These are phyloP conservation scores for Scaptomyza hsui DNA, from an alignment of 1,140 invertebrate genomes.

Conservation along the genomic window DNA sequence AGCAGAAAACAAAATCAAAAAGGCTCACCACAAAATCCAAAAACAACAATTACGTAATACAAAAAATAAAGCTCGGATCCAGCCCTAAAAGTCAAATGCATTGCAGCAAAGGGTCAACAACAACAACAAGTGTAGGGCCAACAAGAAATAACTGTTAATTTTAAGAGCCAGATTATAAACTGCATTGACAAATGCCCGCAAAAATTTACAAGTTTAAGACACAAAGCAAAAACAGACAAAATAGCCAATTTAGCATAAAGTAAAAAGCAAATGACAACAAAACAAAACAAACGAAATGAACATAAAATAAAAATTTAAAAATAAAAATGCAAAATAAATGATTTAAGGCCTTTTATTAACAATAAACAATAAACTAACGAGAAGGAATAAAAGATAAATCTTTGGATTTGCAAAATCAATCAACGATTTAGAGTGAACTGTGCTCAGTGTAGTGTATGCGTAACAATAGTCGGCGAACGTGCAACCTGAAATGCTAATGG, in stretches of 20 bases:
- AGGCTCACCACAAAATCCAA: constrained; percentile 7
- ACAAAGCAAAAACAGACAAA: constrained; percentile 69
- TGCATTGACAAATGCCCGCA: constrained; percentile 19
- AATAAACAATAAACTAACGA: background rate
- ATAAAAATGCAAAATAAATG: constrained; percentile 54
- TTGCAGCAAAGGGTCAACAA: constrained; percentile 13
- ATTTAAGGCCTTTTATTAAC: constrained; percentile 14
- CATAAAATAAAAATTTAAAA: constrained; percentile 70
- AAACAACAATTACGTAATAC: constrained; percentile 34
- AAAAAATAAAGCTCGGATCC: constrained; percentile 51
- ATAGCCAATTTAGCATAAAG: constrained; percentile 81
- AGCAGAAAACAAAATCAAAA: constrained; percentile 30
- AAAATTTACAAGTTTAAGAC: constrained; percentile 71
- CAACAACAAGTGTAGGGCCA: constrained; percentile 27
- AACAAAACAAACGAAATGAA: constrained; percentile 52
- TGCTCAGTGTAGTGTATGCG: background rate
- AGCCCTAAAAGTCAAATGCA: constrained; percentile 31
- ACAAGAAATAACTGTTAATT: constrained; percentile 57
- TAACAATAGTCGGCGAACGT: constrained; percentile 23
- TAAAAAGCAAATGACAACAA: constrained; percentile 37
- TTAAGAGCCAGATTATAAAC: constrained; percentile 60
- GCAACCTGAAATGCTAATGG: constrained; percentile 50
- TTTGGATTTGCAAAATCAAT: constrained; percentile 1
- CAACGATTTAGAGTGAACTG: constrained; percentile 1
- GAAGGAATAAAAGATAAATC: background rate